Evolutionary conservation across 2,113 vertebrate species (phyloP).

Genomic region (Grantiella picta): DNA sequence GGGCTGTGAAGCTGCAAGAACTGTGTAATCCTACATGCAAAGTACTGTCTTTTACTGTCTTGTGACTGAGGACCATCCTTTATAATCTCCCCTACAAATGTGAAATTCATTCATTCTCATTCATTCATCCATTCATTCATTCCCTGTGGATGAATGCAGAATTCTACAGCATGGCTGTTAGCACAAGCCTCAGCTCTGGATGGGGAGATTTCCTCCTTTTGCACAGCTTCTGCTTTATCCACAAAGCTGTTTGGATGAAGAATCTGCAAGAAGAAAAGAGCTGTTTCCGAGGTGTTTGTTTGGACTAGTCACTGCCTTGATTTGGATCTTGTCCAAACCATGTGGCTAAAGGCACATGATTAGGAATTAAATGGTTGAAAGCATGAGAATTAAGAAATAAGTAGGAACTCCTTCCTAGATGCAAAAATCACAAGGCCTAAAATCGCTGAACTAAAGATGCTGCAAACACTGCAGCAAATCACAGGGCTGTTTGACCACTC

Average conservation of each 20-base stretch:
- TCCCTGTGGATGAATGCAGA: not conserved
- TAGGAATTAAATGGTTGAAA: slow-evolving; percentile 60
- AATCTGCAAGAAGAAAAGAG: not conserved
- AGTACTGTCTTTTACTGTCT: not conserved
- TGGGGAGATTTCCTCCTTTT: not conserved
- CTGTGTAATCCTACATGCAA: not conserved
- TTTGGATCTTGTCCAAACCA: slow-evolving; percentile 46
- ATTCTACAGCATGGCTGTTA: not conserved
- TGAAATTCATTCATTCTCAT: not conserved
- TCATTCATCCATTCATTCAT: not conserved
- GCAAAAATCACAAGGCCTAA: slow-evolving; percentile 3
- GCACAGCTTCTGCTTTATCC: not conserved
- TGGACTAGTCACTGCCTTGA: slow-evolving; percentile 6
- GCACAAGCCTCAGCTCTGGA: not conserved
- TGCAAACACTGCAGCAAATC: not conserved
- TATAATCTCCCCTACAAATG: not conserved
- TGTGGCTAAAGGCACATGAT: slow-evolving; percentile 51
- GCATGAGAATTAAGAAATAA: slow-evolving; percentile 52
- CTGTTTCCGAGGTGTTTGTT: slow-evolving; percentile 15
- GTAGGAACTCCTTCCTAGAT: not conserved
- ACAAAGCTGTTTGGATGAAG: slow-evolving; percentile 1
- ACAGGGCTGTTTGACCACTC: not conserved
- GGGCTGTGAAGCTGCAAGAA: not conserved
- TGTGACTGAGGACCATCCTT: not conserved
- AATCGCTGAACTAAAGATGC: not conserved